Conservation (phyloP, 1,140 invertebrate species). For the Neotoxoptera formosana region DNA sequence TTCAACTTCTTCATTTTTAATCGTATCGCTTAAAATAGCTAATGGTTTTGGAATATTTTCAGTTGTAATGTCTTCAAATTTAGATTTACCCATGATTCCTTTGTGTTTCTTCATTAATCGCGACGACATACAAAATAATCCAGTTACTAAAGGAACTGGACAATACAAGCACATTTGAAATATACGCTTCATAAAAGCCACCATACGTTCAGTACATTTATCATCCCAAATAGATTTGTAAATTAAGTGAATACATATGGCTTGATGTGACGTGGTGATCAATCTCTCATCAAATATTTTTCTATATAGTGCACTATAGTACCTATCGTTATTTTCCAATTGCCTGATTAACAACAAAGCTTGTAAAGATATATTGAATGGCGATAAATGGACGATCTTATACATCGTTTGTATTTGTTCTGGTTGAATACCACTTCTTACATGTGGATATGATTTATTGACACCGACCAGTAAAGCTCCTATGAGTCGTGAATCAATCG, state of each 20-base stretch:
- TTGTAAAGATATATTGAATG: constrained; percentile 85
- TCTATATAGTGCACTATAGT: constrained; percentile 88
- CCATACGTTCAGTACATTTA: constrained; percentile 72
- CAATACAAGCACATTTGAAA: constrained; percentile 74
- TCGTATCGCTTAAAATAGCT: neutral
- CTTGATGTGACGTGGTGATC: constrained; percentile 75
- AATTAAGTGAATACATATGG: constrained; percentile 87
- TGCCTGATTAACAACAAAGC: constrained; percentile 88
- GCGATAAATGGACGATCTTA: constrained; percentile 84
- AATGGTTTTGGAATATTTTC: constrained; percentile 23
- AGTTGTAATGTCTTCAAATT: constrained; percentile 56
- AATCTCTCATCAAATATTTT: constrained; percentile 84
- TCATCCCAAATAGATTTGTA: constrained; percentile 87
- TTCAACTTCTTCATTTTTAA: constrained; percentile 62
- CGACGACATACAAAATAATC: constrained; percentile 80
- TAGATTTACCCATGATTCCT: constrained; percentile 52
- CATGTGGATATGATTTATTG: constrained; percentile 85
- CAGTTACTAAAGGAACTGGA: constrained; percentile 74
- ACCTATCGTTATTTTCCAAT: constrained; percentile 75
- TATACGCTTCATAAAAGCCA: constrained; percentile 89
- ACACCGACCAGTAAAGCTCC: constrained; percentile 87
- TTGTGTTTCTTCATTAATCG: constrained; percentile 67
- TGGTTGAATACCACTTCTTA: constrained; percentile 66
- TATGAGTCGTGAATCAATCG: constrained; percentile 92
- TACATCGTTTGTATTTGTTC: constrained; percentile 86